phyloP scores from a whole-genome alignment of 2,113 vertebrate species.

The Pyxicephalus adspersus region DNA sequence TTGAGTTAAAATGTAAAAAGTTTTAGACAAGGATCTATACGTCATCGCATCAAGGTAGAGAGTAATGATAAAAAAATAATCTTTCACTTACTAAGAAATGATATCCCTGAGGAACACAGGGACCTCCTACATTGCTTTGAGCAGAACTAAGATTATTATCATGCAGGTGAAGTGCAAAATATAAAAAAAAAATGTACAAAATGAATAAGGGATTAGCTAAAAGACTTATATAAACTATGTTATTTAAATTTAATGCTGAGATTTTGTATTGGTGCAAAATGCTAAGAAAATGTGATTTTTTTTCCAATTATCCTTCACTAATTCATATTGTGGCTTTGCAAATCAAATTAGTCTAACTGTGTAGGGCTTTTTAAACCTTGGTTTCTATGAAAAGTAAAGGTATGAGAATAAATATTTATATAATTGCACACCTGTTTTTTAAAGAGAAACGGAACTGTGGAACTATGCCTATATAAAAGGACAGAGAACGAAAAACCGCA shows the following conservation, averaged over 20 bases:
- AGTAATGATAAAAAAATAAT: conserved; percentile 28
- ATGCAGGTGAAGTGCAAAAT: conserved; percentile 12
- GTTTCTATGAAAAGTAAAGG: neutral
- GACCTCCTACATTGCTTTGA: conserved; percentile 14
- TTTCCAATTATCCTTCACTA: neutral
- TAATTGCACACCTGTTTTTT: neutral
- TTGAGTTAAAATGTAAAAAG: neutral
- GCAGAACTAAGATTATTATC: neutral
- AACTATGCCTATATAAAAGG: too few species aligned
- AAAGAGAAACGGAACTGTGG: too few species aligned
- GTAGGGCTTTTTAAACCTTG: neutral
- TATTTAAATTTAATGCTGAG: conserved; percentile 1
- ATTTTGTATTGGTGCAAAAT: neutral
- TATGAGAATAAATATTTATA: neutral
- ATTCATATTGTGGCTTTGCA: neutral
- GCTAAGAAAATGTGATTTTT: neutral
- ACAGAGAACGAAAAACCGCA: too few species aligned
- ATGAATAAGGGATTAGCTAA: conserved; percentile 22
- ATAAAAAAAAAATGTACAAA: conserved; percentile 11
- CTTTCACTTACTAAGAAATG: conserved; percentile 17
- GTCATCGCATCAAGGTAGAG: neutral
- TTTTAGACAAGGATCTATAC: conserved; percentile 13
- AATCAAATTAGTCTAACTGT: neutral
- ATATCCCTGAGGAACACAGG: conserved; percentile 19
- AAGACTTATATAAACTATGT: conserved; percentile 1